Evolutionary conservation across 2,797 vertebrate genomes (phyloP), one percentile per base, ranked within the genome.

Genomic region (Naso thynnoides): DNA sequence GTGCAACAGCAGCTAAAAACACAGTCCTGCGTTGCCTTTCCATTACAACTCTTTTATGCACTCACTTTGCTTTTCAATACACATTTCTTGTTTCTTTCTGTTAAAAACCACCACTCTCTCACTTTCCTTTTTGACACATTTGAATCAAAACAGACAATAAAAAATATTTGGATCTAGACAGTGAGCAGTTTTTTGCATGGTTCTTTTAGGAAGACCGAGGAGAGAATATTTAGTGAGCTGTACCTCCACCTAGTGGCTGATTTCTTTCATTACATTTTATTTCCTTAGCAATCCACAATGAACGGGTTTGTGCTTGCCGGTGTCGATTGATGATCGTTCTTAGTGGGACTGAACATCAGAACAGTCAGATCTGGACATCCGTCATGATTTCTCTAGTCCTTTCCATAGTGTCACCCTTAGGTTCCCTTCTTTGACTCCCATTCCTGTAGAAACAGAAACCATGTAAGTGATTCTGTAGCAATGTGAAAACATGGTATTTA

Each of bases 341-440:
- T 57, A 2, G 27, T 6, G 16, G 55, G 47, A 68, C 5, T 54
- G n/a, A 64, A 62, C 24, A 14, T 67, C 18, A 36, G 18, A 52
- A 67, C 19, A 27, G 36, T 70, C 50, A 16, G 59, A 61, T 59
- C 47, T 39, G 75, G 65, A 75, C 31, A 56, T 71, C 31, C 11
- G 6, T 56, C 1, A 14, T 65, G 72, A 31, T 49, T 24, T 67
- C 33, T 47, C 6, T 19, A 39, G 38, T 76, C 42, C 23, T 66
- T 58, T 68, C 18, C 38, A 61, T 11, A n/a, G 29, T 8, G 26
- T 23, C 2, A 15, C 33, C 55, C 48, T 92, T 96, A 98, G 78
- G 94, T 95, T 76, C 76, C 79, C 93, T 96, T 97, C 91, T 97
- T 98, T 89, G 95, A 96, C 87, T 98, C 97, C 97, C 97, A 98